Evolutionary conservation across 2,888 invertebrate species (phyloP).

Genomic region (Epinotia ramella): DNA sequence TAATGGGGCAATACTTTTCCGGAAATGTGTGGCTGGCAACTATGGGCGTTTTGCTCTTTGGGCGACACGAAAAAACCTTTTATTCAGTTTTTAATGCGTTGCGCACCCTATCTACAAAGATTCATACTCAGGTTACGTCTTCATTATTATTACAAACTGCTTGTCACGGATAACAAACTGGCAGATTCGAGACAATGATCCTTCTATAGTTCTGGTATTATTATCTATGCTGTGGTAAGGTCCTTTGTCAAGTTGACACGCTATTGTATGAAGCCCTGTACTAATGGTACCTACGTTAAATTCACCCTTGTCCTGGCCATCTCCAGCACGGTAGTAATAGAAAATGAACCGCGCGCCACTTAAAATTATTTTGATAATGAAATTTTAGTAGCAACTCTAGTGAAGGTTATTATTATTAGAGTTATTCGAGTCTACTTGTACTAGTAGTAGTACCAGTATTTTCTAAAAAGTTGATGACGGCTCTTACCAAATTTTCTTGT

Average conservation of each 20-base stretch:
- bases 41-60: too few relatives aligned
- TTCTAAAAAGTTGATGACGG: too few relatives aligned
- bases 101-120: too few relatives aligned
- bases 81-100: not conserved
- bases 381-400: too few relatives aligned
- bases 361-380: not conserved
- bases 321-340: not conserved
- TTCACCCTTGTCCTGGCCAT: not conserved
- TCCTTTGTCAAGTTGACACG: slow-evolving; percentile 9
- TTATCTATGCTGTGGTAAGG: not conserved
- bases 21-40: too few relatives aligned
- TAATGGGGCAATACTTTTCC: too few relatives aligned
- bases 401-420: too few relatives aligned
- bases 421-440: too few relatives aligned
- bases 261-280: not conserved
- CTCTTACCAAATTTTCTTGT: too few relatives aligned
- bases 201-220: not conserved
- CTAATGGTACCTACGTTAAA: not conserved
- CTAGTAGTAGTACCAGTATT: too few relatives aligned
- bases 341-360: not conserved
- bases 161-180: not conserved
- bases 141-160: not conserved
- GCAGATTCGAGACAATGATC: not conserved
- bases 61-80: not conserved
- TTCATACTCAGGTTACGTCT: too few relatives aligned